phyloP scores from a whole-genome alignment of 37 sponge, comb jelly and placozoan species.

The Theonella swinhoei region DNA sequence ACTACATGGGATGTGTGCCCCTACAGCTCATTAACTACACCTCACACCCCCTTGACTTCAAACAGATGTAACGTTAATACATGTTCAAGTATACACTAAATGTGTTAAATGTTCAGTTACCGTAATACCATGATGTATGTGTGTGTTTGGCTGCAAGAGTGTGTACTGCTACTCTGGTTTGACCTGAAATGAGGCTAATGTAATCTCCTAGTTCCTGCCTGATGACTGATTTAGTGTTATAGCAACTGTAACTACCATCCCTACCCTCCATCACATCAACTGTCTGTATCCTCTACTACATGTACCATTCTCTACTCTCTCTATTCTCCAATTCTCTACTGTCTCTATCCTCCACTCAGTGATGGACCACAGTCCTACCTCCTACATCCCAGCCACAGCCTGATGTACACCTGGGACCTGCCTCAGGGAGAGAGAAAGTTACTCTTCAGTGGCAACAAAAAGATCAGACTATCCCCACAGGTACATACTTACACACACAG shows the following conservation, averaged over 20 bases:
- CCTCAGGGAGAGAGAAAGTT: constrained; percentile 26
- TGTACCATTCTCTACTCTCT: not conserved
- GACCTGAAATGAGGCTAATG: too few relatives aligned
- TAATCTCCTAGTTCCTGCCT: not conserved
- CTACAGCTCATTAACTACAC: constrained; percentile 68
- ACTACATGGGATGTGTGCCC: constrained; percentile 76
- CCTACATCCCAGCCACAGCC: constrained; percentile 34
- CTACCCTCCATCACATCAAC: not conserved
- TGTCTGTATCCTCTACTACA: not conserved
- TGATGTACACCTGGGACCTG: constrained; percentile 71
- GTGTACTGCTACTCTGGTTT: too few relatives aligned
- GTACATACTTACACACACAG: not conserved
- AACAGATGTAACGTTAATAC: constrained; percentile 30
- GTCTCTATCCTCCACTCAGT: not conserved
- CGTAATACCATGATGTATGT: too few relatives aligned
- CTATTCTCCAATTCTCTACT: not conserved
- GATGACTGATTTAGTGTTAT: not conserved
- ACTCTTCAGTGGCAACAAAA: too few relatives aligned
- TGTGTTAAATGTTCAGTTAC: too few relatives aligned
- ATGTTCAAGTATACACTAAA: too few relatives aligned
- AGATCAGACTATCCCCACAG: not conserved
- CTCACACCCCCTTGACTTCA: constrained; percentile 13
- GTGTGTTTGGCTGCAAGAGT: too few relatives aligned
- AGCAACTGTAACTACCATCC: not conserved
- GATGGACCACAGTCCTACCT: not conserved